These are phyloP conservation scores for Eledone cirrhosa DNA, from an alignment of 2,888 invertebrate species.

Conservation along the genomic window DNA sequence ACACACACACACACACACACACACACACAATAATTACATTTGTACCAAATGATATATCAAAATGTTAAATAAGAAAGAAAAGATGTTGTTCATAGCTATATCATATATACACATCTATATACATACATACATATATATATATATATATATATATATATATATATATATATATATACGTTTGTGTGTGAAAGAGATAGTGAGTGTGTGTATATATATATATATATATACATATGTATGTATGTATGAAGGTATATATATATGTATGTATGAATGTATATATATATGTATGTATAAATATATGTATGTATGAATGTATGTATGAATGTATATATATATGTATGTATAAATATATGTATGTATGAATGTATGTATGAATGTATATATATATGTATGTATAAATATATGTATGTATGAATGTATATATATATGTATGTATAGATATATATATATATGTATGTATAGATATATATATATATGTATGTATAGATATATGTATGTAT, in stretches of 20 bases:
- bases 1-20: too few relatives aligned
- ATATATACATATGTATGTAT: too few relatives aligned
- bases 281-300: background rate
- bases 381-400: background rate
- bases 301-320: background rate
- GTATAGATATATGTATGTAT: too few relatives aligned
- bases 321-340: background rate
- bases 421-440: background rate
- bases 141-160: slow-evolving; percentile 17
- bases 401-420: background rate
- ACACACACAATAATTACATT: background rate
- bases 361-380: background rate
- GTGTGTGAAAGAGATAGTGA: too few relatives aligned
- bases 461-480: background rate
- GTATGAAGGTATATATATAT: too few relatives aligned
- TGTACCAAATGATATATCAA: background rate
- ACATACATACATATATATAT: background rate
- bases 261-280: background rate
- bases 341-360: background rate
- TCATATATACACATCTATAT: background rate
- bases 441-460: background rate
- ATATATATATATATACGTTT: slow-evolving; percentile 27
- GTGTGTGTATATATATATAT: too few relatives aligned
- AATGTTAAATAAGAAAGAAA: background rate
- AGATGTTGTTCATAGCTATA: background rate